Evolutionary conservation across 2,888 invertebrate genomes (phyloP).

Genomic region (Hirtodrosophila cameraria): DNA sequence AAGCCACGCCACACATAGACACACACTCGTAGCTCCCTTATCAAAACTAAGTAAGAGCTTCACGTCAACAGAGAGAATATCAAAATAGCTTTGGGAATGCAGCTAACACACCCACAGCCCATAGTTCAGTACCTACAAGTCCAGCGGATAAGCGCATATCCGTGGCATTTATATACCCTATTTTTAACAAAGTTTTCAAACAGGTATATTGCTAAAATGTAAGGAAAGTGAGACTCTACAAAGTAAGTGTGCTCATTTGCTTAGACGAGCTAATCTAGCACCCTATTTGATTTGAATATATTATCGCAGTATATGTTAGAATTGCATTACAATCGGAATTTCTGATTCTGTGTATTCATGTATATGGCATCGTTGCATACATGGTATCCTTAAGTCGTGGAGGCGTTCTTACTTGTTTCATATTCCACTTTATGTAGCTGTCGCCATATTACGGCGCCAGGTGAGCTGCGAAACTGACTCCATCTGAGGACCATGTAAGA

Average conservation of each 20-base stretch:
- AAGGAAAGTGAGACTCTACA: too few relatives aligned
- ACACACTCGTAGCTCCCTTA: slow-evolving; percentile 17
- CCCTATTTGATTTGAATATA: too few relatives aligned
- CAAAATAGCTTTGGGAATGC: slow-evolving; percentile 41
- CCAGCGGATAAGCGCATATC: slow-evolving; percentile 22
- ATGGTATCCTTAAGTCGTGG: too few relatives aligned
- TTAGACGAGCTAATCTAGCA: too few relatives aligned
- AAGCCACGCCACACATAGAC: slow-evolving; percentile 8
- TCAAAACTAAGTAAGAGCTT: slow-evolving; percentile 39
- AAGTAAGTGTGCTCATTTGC: too few relatives aligned
- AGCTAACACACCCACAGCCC: slow-evolving; percentile 30
- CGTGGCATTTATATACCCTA: slow-evolving; percentile 14
- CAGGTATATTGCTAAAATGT: too few relatives aligned
- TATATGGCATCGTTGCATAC: too few relatives aligned
- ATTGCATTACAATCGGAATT: too few relatives aligned
- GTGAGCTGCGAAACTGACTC: slow-evolving; percentile 16
- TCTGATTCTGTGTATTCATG: too few relatives aligned
- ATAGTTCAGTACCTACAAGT: slow-evolving; percentile 8
- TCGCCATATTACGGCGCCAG: slow-evolving; percentile 33
- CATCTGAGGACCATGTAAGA: slow-evolving; percentile 24
- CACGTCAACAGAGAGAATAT: slow-evolving; percentile 35
- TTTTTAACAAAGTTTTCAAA: too few relatives aligned
- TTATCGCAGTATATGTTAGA: too few relatives aligned
- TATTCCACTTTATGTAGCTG: slow-evolving; percentile 22
- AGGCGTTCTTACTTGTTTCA: too few relatives aligned